Evolutionary conservation across 2,888 invertebrate species (phyloP).

Genomic region (Watsonalla cultraria): DNA sequence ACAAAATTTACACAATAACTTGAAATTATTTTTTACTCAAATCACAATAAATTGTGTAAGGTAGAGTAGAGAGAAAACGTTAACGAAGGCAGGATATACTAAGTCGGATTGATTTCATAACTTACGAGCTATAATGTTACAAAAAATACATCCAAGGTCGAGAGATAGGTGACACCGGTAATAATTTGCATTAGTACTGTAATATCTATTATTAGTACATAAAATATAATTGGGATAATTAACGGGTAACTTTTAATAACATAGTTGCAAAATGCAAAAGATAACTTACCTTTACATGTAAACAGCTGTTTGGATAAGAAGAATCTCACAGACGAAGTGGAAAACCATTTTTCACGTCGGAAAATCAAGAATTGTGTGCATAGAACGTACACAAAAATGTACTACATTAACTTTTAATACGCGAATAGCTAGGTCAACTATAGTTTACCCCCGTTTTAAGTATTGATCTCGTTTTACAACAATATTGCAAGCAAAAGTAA

Average conservation of each 20-base stretch:
- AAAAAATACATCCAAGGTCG: slow-evolving; percentile 28
- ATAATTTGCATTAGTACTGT: not conserved
- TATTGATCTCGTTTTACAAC: not conserved
- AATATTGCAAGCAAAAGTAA: too few relatives aligned
- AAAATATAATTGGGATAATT: not conserved
- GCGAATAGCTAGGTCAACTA: not conserved
- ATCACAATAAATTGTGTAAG: too few relatives aligned
- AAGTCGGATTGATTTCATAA: not conserved
- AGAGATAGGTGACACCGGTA: slow-evolving; percentile 27
- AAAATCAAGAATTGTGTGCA: slow-evolving; percentile 6
- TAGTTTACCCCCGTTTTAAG: not conserved
- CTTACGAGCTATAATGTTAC: not conserved
- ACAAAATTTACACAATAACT: too few relatives aligned
- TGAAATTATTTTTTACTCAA: too few relatives aligned
- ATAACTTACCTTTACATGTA: slow-evolving; percentile 55
- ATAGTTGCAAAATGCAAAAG: slow-evolving; percentile 1
- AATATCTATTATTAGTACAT: not conserved
- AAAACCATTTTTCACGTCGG: slow-evolving; percentile 47
- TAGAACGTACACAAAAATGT: not conserved
- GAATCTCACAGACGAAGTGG: slow-evolving; percentile 22
- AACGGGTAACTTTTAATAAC: not conserved
- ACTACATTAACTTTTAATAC: not conserved
- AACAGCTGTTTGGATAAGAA: slow-evolving; percentile 52
- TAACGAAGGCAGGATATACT: not conserved
- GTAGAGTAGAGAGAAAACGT: too few relatives aligned